Base-by-base conservation (phyloP, 1,140 invertebrate genomes). In the Bombus affinis region DNA sequence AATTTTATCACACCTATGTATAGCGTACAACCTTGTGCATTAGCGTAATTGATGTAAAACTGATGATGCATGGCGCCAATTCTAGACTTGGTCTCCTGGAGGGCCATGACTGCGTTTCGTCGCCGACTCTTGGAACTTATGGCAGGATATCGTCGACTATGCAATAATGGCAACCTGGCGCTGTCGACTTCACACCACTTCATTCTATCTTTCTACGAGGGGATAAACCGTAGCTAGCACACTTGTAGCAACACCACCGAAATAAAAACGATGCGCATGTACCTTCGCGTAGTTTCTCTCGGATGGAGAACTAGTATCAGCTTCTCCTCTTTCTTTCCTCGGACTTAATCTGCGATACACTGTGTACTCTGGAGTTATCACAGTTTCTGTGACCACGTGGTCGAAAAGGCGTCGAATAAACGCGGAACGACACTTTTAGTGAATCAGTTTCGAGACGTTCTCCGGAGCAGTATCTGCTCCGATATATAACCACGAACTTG, bases 161-260 rank as follows among this genome's bases (percentile, higher is more conserved):
- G 91, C 65, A 92, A 66, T 74, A 88, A 90, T 53, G 91, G 85
- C 74, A 91, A 89, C 81, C 89, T 90, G 42, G 89, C 79, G 83
- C 86, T 93, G 28, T 94, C 92, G 37, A 89, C 59, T 44, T 93
- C 92, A 74, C 92, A 91, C 93, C 93, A 93, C 92, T 93, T 93
- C 92, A 93, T 93, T 81, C 73, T 92, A 86, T 62, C 22, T 68
- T 59, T 65, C 22, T 9, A 25, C 15, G 37, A 39, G 65, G 32
- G 10, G 37, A 3, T 18, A 65, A 78, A 47, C 1, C 42, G 6
- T 0, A 77, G 22, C 39, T 15, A 59, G 39, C n/a, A 83, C 81
- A 77, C 71, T 32, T 57, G 73, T 25, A 59, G 62, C 5, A 82
- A 72, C 42, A 83, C 83, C 71, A 87, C 47, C 59, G 6, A 77